phyloP scores from a whole-genome alignment of 1,140 invertebrate genomes.

The Phymastichus coffea region DNA sequence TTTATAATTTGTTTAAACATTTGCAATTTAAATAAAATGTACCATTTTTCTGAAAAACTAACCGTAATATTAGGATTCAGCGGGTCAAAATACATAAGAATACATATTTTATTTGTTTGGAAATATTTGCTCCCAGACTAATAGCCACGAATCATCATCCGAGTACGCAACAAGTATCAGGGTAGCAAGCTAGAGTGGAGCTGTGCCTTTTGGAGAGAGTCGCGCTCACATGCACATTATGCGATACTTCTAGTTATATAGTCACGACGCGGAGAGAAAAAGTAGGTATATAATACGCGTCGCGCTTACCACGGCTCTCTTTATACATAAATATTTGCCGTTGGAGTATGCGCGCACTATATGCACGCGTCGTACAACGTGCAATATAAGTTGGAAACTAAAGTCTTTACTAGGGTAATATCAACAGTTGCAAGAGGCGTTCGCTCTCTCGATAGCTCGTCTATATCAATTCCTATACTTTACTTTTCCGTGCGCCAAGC shows the following conservation, averaged over 20 bases:
- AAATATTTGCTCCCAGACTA: too few relatives aligned
- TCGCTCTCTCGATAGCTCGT: too few relatives aligned
- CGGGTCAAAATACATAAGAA: too few relatives aligned
- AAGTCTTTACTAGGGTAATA: conserved; percentile 20
- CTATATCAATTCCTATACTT: too few relatives aligned
- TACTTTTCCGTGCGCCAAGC: too few relatives aligned
- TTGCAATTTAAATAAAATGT: too few relatives aligned
- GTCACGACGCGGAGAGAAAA: not conserved
- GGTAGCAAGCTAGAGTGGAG: not conserved
- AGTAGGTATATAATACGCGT: too few relatives aligned
- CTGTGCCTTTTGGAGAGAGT: not conserved
- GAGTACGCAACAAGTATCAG: conserved; percentile 12
- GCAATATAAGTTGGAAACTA: conserved; percentile 10
- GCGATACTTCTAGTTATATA: not conserved
- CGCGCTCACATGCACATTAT: not conserved
- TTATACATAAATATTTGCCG: not conserved
- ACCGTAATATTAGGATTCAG: too few relatives aligned
- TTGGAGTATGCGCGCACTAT: not conserved
- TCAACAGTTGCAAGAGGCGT: not conserved
- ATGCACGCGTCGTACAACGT: not conserved
- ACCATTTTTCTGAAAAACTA: too few relatives aligned
- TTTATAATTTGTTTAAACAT: too few relatives aligned
- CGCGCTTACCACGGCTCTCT: not conserved
- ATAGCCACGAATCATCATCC: conserved; percentile 19
- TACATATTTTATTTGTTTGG: too few relatives aligned